Evolutionary conservation across 2,797 vertebrate species (phyloP), one percentile per base, ranked within the genome.

Genomic region (Liparis tanakae): DNA sequence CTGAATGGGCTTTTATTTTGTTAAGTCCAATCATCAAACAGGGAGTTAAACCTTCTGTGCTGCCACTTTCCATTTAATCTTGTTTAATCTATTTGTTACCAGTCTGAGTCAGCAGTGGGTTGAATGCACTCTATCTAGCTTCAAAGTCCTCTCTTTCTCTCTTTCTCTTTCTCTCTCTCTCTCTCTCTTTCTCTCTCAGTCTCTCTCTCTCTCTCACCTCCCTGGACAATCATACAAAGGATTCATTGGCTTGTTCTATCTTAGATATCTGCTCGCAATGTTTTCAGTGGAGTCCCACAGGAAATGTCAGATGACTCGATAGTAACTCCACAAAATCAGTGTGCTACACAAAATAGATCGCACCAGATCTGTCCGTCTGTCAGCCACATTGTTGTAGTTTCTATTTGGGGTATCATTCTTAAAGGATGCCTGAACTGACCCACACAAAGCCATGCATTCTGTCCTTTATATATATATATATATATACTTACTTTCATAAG

Each of bases 1-100:
- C 25, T 79, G 77, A 82, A 75, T 71, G 64, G 62, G 57, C 60
- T 70, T 76, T 79, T 78, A 81, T 83, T 85, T 73, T 39, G 65
- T 86, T 79, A 76, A 84, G 50, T 60, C 73, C 20, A 17, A 72
- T 70, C 12, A 73, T 69, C 82, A 76, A 66, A 81, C 10, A 17
- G 41, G 36, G 72, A 87, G 71, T 72, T 83, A 74, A 77, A 85
- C 18, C 36, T 72, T 79, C 51, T 72, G 51, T 74, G 66, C 61
- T 37, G 44, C 75, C 74, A 71, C 60, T 84, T 78, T 85, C 8
- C 2, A 10, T 80, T 82, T 79, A 66, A 85, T 85, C 56, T 75
- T 54, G 51, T 85, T 81, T 22, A 56, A 76, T 85, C 66, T 78
- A 65, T 85, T 84, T 83, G 77, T 44, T 50, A 43, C 70, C 67